Percentiles rank a stretch among this genome's conserved stretches.
phyloP scores from a whole-genome alignment of 2,113 vertebrate genomes.

The Serilophus lunatus region DNA sequence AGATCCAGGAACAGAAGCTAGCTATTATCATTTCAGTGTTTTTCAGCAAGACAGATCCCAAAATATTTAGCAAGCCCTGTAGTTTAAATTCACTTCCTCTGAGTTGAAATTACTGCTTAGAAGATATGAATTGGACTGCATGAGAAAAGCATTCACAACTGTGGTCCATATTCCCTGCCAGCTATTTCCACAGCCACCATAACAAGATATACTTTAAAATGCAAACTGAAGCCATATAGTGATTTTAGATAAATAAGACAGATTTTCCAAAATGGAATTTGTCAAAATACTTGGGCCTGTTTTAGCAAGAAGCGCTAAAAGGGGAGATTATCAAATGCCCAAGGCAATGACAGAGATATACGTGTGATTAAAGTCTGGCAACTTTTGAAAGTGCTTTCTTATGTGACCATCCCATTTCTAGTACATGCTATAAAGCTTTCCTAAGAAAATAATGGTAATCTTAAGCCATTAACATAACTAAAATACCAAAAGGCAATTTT shows the following conservation, averaged over 20 bases:
- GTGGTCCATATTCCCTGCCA: not conserved
- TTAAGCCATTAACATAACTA: not conserved
- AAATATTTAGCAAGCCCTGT: not conserved
- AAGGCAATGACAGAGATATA: not conserved
- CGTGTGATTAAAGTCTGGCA: not conserved
- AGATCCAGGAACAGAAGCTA: not conserved
- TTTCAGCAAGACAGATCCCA: not conserved
- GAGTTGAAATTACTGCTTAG: not conserved
- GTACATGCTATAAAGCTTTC: not conserved
- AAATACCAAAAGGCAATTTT: not conserved
- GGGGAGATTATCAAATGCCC: not conserved
- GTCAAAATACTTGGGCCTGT: not conserved
- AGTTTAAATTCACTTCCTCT: not conserved
- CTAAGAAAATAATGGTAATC: not conserved
- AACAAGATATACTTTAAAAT: not conserved
- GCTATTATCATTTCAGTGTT: not conserved
- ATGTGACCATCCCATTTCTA: not conserved
- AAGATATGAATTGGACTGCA: not conserved
- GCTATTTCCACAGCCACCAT: not conserved
- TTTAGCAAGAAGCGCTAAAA: not conserved
- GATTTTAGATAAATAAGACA: not conserved
- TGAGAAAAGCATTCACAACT: not conserved
- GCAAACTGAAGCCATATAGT: not conserved
- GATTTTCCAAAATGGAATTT: slow-evolving; percentile 26
- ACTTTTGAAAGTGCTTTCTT: not conserved